Evolutionary conservation across 2,888 invertebrate species (phyloP).

Genomic region (Drosophila yooni): DNA sequence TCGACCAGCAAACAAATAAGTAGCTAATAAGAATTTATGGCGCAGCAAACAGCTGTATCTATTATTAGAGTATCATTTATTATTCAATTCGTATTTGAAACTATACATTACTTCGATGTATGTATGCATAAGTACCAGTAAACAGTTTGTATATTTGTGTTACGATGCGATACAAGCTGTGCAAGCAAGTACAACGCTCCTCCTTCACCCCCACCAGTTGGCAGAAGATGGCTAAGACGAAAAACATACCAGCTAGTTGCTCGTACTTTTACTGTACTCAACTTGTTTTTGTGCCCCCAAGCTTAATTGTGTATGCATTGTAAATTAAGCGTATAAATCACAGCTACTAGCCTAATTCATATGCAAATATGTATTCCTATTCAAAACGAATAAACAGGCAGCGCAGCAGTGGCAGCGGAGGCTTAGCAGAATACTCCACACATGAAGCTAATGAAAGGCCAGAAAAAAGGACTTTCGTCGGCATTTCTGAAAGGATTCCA

Average conservation of each 20-base stretch:
- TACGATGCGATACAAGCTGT: slow-evolving; percentile 29
- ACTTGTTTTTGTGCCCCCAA: neutral
- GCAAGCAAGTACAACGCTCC: slow-evolving; percentile 18
- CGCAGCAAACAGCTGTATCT: slow-evolving; percentile 40
- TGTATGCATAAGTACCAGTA: slow-evolving; percentile 18
- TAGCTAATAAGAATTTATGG: slow-evolving; percentile 51
- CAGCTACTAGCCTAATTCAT: neutral
- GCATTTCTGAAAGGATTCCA: neutral
- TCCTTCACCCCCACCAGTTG: neutral
- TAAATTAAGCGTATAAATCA: neutral
- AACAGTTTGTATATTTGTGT: slow-evolving; percentile 17
- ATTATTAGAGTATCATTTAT: slow-evolving; percentile 38
- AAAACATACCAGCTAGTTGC: neutral
- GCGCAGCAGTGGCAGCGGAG: neutral
- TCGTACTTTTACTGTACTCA: neutral
- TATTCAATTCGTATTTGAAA: slow-evolving; percentile 1
- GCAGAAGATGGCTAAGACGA: neutral
- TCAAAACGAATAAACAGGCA: neutral
- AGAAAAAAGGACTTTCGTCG: neutral
- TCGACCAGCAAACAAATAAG: slow-evolving; percentile 28
- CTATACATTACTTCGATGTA: neutral
- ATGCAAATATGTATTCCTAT: neutral
- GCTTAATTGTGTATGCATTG: neutral
- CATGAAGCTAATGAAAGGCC: neutral
- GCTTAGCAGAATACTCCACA: neutral